phyloP scores from a whole-genome alignment of 2,797 vertebrate species.

The Dendrocincla fuliginosa region DNA sequence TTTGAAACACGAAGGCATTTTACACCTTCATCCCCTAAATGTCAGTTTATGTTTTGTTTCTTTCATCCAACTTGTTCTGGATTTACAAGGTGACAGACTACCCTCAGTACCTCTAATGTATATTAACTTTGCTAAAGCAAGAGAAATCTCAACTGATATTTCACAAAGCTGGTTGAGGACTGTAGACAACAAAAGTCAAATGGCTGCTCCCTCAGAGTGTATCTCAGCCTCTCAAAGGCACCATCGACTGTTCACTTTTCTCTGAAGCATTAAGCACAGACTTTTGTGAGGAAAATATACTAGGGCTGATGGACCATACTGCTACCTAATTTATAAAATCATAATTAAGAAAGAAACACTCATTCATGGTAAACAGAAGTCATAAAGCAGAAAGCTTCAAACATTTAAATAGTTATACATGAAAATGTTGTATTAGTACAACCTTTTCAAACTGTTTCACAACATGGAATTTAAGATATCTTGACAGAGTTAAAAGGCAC shows the following conservation, averaged over 20 bases:
- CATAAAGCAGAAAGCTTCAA: not conserved
- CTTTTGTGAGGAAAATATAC: not conserved
- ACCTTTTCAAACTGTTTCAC: not conserved
- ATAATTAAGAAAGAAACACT: not conserved
- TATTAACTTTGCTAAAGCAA: not conserved
- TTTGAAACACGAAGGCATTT: not conserved
- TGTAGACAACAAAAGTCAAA: not conserved
- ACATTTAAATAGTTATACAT: not conserved
- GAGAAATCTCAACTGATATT: not conserved
- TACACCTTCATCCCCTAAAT: not conserved
- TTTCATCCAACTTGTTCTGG: not conserved
- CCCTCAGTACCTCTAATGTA: not conserved
- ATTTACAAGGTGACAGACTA: not conserved
- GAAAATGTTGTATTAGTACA: not conserved
- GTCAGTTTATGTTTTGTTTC: not conserved
- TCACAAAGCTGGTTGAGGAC: not conserved
- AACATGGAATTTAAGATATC: not conserved
- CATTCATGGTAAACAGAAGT: not conserved
- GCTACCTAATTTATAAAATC: not conserved
- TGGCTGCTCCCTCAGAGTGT: not conserved
- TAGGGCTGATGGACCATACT: not conserved
- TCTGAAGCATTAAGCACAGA: not conserved
- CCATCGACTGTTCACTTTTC: not conserved
- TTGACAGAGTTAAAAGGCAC: not conserved
- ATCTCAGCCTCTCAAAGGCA: not conserved